Percentiles rank a stretch among this genome's conserved stretches.
These are phyloP conservation scores for Morus bassanus DNA, from an alignment of 2,797 vertebrate species.

Conservation along the genomic window DNA sequence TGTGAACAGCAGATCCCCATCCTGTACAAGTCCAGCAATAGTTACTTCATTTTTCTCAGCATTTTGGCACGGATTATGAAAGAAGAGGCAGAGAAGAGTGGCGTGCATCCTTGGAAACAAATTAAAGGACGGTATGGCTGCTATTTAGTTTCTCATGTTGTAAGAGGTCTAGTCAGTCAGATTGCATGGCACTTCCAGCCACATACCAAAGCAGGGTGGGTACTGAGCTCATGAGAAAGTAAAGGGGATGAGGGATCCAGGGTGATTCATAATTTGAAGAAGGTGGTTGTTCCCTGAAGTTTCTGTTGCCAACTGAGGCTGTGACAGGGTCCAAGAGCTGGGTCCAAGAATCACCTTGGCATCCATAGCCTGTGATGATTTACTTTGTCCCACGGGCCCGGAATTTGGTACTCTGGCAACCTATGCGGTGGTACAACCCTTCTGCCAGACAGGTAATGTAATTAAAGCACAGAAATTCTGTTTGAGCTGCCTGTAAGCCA, in stretches of 20 bases:
- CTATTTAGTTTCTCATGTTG: background rate
- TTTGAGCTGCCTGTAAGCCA: background rate
- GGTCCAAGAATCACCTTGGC: conserved; percentile 23
- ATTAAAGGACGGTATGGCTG: conserved; percentile 92
- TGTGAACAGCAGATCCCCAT: conserved; percentile 73
- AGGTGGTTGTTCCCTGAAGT: background rate
- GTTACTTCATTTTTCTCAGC: conserved; percentile 92
- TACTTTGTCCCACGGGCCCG: background rate
- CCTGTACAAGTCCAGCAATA: conserved; percentile 87
- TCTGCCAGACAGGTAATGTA: background rate
- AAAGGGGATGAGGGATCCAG: background rate
- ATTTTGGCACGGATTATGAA: conserved; percentile 88
- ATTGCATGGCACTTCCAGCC: background rate
- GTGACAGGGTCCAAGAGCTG: background rate
- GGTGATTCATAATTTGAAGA: background rate
- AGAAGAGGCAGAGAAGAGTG: conserved; percentile 76
- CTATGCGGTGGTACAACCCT: background rate
- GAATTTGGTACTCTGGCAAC: conserved; percentile 7
- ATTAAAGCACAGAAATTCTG: conserved; percentile 9
- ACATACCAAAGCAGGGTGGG: accelerated
- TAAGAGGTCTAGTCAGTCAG: background rate
- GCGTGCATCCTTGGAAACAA: conserved; percentile 91
- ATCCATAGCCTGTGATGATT: background rate
- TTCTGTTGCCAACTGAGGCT: background rate
- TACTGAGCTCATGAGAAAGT: background rate